Evolutionary conservation across 1,140 invertebrate species (phyloP), one percentile per base, ranked within the genome.

Genomic region (Saccostrea glomerata): DNA sequence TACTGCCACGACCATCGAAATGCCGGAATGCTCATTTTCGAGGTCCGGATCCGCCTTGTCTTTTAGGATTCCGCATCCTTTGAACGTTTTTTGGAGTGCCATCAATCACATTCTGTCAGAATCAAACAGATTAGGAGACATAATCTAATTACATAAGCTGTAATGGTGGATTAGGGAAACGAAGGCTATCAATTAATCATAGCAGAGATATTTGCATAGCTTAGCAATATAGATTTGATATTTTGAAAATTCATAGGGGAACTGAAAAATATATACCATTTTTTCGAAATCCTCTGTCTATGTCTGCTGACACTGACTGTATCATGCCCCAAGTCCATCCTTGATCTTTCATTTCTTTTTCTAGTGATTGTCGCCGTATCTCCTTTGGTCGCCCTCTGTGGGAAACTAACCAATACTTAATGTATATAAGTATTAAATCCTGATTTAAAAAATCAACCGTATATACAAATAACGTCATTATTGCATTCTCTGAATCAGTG

Each of bases 81-180:
- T 12, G 30, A 11, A 23, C 13, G 11, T 73, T n/a, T 73, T 73
- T 73, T 73, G 23, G 13, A 13, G 23, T 30, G 23, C 70, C 70
- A 73, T 73, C 70, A 7, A 73, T 73, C 70, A 30, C 36, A 13
- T 1, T n/a, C 30, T 73, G 70, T 73, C 70, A 73, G 70, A 30
- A 73, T n/a, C 70, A 15, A 73, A 36, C 70, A 73, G 25, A 73
- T 73, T 36, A 25, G 36, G n/a, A 73, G 70, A 73, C 23, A 30
- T 73, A 73, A 73, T 73, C 36, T 30, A 25, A 73, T 73, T 73
- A 73, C n/a, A 73, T 73, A 25, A 36, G 25, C 70, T 25, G 70
- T 73, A 11, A 73, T 73, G 23, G 70, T 30, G 30, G 70, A 73
- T 73, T 73, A 73, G 70, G 70, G 70, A 73, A 73, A 73, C 36